Evolutionary conservation across 2,888 invertebrate species (phyloP).

Genomic region (Thelaira solivaga): DNA sequence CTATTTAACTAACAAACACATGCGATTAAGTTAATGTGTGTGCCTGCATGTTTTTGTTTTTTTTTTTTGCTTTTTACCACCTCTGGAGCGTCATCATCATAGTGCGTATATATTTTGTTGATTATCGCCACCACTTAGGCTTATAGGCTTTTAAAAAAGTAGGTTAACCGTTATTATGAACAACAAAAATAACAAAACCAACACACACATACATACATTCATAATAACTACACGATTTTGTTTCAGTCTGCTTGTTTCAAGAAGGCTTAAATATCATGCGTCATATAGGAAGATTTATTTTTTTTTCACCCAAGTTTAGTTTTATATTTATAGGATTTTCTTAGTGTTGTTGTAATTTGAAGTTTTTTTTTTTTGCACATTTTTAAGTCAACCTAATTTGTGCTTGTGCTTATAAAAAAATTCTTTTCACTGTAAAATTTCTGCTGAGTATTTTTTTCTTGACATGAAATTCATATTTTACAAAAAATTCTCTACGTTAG

Average conservation of each 20-base stretch:
- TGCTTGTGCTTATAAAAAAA: not conserved
- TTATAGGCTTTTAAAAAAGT: conserved; percentile 49
- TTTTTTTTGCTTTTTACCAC: conserved; percentile 30
- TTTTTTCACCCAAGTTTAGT: conserved; percentile 15
- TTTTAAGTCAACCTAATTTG: conserved; percentile 19
- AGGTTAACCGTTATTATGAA: conserved; percentile 62
- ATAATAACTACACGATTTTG: conserved; percentile 2
- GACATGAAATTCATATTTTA: too few species aligned
- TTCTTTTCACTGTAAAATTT: too few species aligned
- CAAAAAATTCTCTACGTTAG: too few species aligned
- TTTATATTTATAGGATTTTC: too few species aligned
- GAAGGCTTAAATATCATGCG: conserved; percentile 30
- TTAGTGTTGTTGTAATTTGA: too few species aligned
- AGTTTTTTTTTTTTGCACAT: not conserved
- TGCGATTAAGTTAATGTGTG: not conserved
- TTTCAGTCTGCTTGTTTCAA: conserved; percentile 3
- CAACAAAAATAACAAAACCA: conserved; percentile 4
- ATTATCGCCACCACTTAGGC: conserved; percentile 46
- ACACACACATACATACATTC: not conserved
- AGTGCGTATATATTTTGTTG: conserved; percentile 55
- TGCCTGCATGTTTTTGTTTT: not conserved
- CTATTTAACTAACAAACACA: not conserved
- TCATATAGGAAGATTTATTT: conserved; percentile 32
- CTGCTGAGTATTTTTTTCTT: too few species aligned
- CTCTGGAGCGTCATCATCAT: conserved; percentile 20